A percentile compares a stretch with the other conserved stretches of the same genome.
phyloP scores from a whole-genome alignment of 2,888 invertebrate genomes.

The Calameuta idolon region DNA sequence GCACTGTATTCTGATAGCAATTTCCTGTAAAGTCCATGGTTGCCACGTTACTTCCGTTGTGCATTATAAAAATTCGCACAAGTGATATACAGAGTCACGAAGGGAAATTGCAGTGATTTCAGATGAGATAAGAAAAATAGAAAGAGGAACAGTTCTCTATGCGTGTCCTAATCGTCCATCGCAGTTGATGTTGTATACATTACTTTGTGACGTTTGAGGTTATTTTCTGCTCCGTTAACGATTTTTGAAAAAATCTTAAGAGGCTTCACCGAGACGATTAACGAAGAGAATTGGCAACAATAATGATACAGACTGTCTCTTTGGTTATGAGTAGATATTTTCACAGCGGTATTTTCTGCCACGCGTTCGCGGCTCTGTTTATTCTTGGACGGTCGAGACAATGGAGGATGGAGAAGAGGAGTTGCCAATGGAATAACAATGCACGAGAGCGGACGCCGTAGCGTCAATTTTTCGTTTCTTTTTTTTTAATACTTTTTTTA shows the following conservation, averaged over 20 bases:
- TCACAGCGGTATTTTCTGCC: slow-evolving; percentile 1
- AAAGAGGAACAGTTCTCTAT: not conserved
- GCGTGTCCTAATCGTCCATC: not conserved
- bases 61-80: not conserved
- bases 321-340: not conserved
- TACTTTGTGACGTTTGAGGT: not conserved
- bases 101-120: not conserved
- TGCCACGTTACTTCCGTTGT: not conserved
- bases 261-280: not conserved
- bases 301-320: not conserved
- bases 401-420: not conserved
- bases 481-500: not conserved
- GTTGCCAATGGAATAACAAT: slow-evolving; percentile 27
- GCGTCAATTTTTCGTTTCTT: not conserved
- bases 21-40: not conserved
- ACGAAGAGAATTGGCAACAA: not conserved
- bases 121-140: not conserved
- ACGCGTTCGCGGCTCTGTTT: slow-evolving; percentile 17
- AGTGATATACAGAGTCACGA: not conserved
- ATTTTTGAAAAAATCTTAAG: not conserved
- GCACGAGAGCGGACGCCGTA: slow-evolving; percentile 4
- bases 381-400: slow-evolving; percentile 23
- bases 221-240: not conserved
- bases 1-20: not conserved
- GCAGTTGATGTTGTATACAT: not conserved